Base-by-base conservation (phyloP, 1,140 invertebrate species). In the Pseudomyrmex gracilis region DNA sequence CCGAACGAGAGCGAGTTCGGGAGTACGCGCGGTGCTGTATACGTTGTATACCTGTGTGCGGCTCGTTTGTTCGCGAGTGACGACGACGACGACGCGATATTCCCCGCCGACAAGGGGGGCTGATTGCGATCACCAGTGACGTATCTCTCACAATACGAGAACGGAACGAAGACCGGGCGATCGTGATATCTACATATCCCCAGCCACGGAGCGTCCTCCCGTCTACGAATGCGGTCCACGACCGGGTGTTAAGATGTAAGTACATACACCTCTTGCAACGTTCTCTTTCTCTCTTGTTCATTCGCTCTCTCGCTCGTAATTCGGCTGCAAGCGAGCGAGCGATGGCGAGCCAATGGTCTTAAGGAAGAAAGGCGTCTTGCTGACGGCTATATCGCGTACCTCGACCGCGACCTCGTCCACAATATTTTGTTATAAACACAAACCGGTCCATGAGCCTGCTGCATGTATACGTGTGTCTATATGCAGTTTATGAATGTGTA, bases 191-290 rank as follows among this genome's bases (percentile, higher is more conserved):
- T 63, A 4, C 20, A 34, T 34, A 34, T 34, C 34, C 34, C 58
- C 80, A 78, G 10, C 76, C 45, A 78, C 66, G 24, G 55, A 85
- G 17, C 83, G 82, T 87, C 55, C 64, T 68, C 55, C 83, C 66
- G 85, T 82, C 60, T 64, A 76, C 86, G 89, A 89, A 91, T 91
- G 89, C 85, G 76, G 87, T 73, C 74, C 83, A 64, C 70, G 64
- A 58, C 55, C 66, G 85, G 67, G 71, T 85, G 68, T 89, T 91
- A 91, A 91, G 73, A 91, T 91, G 90, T 91, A 60, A 91, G 90
- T 89, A 85, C 47, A 51, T 24, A 68, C 55, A 58, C 20, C 43
- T 83, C 5, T 70, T 53, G 49, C 7, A 78, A 47, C 12, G 8
- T 34, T 55, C 57, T 10, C 22, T 68, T 9, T 66, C 63, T 47